Evolutionary conservation across 1,140 invertebrate genomes (phyloP).

Genomic region (Drosophila burlai): DNA sequence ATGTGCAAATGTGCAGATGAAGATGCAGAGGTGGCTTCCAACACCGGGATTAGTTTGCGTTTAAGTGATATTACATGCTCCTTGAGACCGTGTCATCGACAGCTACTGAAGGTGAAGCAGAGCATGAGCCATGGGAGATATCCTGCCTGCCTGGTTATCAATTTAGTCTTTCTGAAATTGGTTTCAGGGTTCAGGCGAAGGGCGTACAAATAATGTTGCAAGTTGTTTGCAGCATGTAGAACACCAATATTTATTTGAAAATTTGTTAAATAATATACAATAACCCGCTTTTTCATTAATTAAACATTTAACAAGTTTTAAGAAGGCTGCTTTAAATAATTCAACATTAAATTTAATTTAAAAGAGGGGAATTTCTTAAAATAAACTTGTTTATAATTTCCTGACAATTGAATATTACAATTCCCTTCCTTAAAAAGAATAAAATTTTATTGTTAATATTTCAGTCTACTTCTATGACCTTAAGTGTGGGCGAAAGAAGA

Average conservation of each 20-base stretch:
- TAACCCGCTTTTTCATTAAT: no score
- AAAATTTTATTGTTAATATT: neutral
- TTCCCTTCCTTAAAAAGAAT: neutral
- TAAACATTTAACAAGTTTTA: no score
- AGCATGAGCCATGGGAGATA: slow-evolving; percentile 6
- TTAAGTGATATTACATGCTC: slow-evolving; percentile 69
- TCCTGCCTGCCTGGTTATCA: slow-evolving; percentile 1
- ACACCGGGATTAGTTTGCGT: slow-evolving; percentile 62
- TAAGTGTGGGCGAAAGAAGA: neutral
- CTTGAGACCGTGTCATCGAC: slow-evolving; percentile 39
- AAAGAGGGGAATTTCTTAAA: neutral
- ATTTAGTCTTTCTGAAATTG: neutral
- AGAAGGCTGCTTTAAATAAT: no score
- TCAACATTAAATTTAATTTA: neutral
- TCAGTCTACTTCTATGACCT: neutral
- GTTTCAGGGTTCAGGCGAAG: neutral
- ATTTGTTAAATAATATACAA: neutral
- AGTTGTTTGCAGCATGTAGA: neutral
- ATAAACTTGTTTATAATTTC: neutral
- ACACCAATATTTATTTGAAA: neutral
- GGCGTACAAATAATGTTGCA: neutral
- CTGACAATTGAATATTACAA: neutral
- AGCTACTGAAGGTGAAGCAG: neutral
- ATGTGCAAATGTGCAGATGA: slow-evolving; percentile 20
- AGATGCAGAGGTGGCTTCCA: slow-evolving; percentile 8